Base-by-base conservation (phyloP, 2,888 invertebrate genomes). In the Dolichopus griseipennis region DNA sequence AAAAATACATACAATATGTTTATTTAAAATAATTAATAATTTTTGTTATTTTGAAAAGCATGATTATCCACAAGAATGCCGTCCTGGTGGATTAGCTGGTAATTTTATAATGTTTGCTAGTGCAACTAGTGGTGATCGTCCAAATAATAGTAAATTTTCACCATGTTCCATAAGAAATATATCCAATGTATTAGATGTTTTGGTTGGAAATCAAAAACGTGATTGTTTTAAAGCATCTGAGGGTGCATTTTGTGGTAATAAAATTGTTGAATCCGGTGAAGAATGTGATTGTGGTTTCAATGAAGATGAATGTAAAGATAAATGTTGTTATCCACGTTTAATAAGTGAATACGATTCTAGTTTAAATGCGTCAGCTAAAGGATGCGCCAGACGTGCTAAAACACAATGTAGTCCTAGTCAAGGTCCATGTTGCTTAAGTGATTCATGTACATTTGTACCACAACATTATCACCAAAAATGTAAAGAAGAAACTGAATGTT, bases 41-140 rank as follows among this genome's bases (percentile, higher is more conserved):
- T 52, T 65, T 37, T 69, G 18, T 70, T 64, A 63, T 27, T 75
- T 72, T 71, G 75, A 82, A 2, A 82, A 96, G 95, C 97, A 97
- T 82, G 97, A 97, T 83, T 95, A 91, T 82, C 95, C 95, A 0
- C 88, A 89, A 22, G 92, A 94, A 75, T 94, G 93, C 80, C 87
- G 95, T 70, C 94, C 97, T 1, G 95, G 96, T 69, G 93, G 96
- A 10, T 85, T 90, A 52, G 89, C 88, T 72, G 99, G 99, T 68
- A 99, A 99, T 85, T 99, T 88, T 83, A 99, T 99, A 76, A 99
- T 99, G 99, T 99, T 97, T 82, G 96, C 97, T 20, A 97, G 97
- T 66, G 99, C 99, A 10, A 99, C 99, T 0, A 95, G 95, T 71
- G 99, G 99, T 66, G 97, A 98, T 84, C 88, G 96, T 68, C 92